These are phyloP conservation scores for Pollenia amentaria DNA, from an alignment of 2,888 invertebrate genomes.

Conservation along the genomic window DNA sequence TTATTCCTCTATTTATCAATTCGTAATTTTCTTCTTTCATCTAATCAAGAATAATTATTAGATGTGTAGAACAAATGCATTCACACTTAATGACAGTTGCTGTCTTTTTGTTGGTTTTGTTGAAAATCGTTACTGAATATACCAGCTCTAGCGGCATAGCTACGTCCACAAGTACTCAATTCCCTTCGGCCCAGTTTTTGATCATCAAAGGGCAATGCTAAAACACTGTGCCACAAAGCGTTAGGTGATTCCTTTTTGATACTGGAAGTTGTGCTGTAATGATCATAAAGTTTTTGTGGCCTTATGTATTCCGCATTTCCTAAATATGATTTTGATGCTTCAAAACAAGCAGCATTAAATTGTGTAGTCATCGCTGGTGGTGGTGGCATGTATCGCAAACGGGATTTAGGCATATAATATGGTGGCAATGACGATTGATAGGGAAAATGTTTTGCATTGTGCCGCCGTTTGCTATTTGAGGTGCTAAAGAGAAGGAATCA, in stretches of 20 bases:
- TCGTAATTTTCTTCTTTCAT: conserved; percentile 74
- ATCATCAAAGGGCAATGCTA: conserved; percentile 96
- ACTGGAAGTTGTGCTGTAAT: conserved; percentile 76
- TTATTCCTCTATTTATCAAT: conserved; percentile 75
- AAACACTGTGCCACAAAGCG: conserved; percentile 94
- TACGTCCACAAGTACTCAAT: conserved; percentile 86
- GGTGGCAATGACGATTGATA: conserved; percentile 72
- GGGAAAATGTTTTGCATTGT: conserved; percentile 81
- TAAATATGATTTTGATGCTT: conserved; percentile 59
- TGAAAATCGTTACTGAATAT: conserved; percentile 93
- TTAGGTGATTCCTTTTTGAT: conserved; percentile 86
- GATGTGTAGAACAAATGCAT: not conserved
- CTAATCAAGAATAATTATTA: conserved; percentile 1
- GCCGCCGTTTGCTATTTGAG: conserved; percentile 83
- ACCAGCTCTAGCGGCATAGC: conserved; percentile 91
- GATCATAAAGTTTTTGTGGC: conserved; percentile 73
- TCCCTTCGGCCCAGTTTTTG: conserved; percentile 95
- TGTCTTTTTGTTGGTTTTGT: conserved; percentile 50
- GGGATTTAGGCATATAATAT: conserved; percentile 65
- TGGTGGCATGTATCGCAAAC: conserved; percentile 66
- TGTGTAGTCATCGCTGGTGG: conserved; percentile 67
- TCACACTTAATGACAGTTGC: conserved; percentile 25
- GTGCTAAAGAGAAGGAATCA: conserved; percentile 79
- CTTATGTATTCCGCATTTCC: conserved; percentile 68
- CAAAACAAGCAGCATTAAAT: conserved; percentile 68